Base-by-base conservation (phyloP, 2,113 vertebrate genomes). In the Sinocyclocheilus anshuiensis region DNA sequence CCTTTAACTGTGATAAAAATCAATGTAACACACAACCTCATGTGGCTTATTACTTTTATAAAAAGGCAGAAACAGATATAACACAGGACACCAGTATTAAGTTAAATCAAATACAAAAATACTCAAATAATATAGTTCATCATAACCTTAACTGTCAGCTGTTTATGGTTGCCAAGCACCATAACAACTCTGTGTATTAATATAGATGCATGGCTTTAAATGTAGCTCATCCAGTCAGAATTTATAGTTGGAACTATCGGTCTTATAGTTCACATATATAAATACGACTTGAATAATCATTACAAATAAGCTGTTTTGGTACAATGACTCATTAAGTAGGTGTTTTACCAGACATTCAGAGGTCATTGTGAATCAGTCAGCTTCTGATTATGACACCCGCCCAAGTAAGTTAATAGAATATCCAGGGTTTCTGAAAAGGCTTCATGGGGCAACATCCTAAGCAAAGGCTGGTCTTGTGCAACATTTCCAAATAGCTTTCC, bases 401-500 rank as follows among this genome's bases (percentile, higher is more conserved):
- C 22, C 13, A 33, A 45, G 57, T 22, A 33, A 63, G n/a, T 65
- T 76, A 48, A 74, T 76, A 80, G 57, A 77, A 26, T n/a, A 76
- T 86, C 72, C 59, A 77, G 74, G 74, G 22, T 48, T 53, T 72
- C 39, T 76, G 72, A 36, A 18, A 55, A 77, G 74, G 61, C 36
- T 77, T 63, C 48, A 42, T 20, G 18, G 20, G n/a, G 29, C 36
- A 75, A 59, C 77, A 86, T 72, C 69, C 50, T 55, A 39, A 86
- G 80, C 84, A 81, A 78, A 76, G 71, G 77, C 85, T 55, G 53
- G 20, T 20, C 53, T 89, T 84, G 61, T 77, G 36, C 86, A 86
- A 84, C 76, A n/a, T 55, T 83, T 85, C 86, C 71, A 89, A 88
- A 74, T 76, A 26, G 36, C n/a, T 81, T 81, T 79, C 50, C 18